These are phyloP conservation scores for Leucoraja ocellata DNA, from an alignment of 2,797 vertebrate species.

Conservation along the genomic window DNA sequence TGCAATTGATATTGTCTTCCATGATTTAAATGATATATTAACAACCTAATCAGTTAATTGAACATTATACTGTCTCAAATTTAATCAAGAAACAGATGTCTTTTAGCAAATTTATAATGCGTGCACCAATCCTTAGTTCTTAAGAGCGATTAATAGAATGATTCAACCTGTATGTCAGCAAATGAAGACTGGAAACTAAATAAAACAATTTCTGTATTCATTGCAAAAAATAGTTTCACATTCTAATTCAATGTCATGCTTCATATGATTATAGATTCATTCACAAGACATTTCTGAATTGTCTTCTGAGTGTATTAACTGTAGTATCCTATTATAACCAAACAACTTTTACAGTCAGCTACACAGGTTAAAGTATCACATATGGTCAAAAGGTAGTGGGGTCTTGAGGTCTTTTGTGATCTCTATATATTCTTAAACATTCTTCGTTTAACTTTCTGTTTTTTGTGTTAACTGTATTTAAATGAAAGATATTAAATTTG, in stretches of 20 bases:
- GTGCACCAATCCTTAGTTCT: background rate
- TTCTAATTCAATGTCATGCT: background rate
- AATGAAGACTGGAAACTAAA: background rate
- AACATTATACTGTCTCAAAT: background rate
- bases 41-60: background rate
- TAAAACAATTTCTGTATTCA: background rate
- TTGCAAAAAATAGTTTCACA: background rate
- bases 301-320: background rate
- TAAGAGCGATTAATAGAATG: background rate
- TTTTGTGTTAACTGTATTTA: background rate
- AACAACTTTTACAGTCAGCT: background rate
- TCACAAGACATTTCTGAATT: background rate
- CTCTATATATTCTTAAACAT: background rate
- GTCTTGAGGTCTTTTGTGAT: background rate
- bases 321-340: background rate
- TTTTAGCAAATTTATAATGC: background rate
- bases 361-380: background rate
- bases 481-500: background rate
- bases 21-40: background rate
- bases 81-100: background rate
- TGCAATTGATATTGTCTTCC: background rate
- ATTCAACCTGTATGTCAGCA: background rate
- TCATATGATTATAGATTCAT: background rate
- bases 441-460: background rate
- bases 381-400: background rate